Base-by-base conservation (phyloP, 1,140 invertebrate species). In the Zaprionus ghesquierei region DNA sequence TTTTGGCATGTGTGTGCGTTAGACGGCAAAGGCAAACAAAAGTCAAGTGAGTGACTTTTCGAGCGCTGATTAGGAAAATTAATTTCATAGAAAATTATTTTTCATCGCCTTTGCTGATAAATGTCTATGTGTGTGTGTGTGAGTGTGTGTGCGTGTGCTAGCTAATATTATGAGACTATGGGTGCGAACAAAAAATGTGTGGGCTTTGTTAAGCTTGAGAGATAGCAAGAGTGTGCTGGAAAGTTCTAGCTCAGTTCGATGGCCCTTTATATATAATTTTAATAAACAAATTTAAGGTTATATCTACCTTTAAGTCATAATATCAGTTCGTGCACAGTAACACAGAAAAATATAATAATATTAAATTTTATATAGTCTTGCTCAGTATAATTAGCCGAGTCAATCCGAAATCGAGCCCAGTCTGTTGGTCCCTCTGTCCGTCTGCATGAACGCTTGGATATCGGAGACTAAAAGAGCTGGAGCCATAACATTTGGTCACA, bases 31-130 rank as follows among this genome's bases (percentile, higher is more conserved):
- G 51, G 70, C 56, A 73, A 69, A 61, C 64, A 79, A 76, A 76
- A 82, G 69, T 71, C 76, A 78, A 66, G 63, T 69, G 82, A 85
- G 25, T 86, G 81, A 81, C 81, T 85, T 81, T 79, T 71, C 51
- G 62, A 35, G 71, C 29, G 66, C 68, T 81, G 81, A 86, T 85
- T 87, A 77, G 75, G 74, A 55, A 75, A 85, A 85, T 85, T 85
- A 85, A 85, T 87, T 85, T 87, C 66, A 81, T 75, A 81, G 69
- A 70, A 85, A 81, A 87, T 78, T 77, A 35, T 75, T 72, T 70
- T 53, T 49, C 44, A 31, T 38, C 25, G 35, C 35, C 53, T 64
- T 65, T 54, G 50, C 53, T 62, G 70, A 53, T 69, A 78, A 69
- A 69, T 68, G 38, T 27, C 31, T 55, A 22, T 59, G 20, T 44